Conservation (phyloP, 1,140 invertebrate genomes). For the Lerema accius region DNA sequence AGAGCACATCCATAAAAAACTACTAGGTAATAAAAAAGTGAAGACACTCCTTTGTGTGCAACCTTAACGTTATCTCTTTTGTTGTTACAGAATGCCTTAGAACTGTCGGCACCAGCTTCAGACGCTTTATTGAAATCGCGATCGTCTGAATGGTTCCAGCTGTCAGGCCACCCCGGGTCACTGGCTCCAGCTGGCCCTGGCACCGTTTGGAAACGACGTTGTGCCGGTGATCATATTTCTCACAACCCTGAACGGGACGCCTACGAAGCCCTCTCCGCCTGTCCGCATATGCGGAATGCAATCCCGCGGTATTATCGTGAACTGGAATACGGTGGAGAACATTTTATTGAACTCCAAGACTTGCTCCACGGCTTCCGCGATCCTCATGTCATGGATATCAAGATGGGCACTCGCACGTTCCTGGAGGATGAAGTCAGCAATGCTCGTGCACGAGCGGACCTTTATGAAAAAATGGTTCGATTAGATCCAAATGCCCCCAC, state of each 20-base stretch:
- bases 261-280: constrained; percentile 91
- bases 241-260: constrained; percentile 92
- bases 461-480: constrained; percentile 97
- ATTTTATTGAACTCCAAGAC: constrained; percentile 95
- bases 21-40: constrained; percentile 19
- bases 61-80: constrained; percentile 32
- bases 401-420: constrained; percentile 96
- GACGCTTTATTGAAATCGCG: constrained; percentile 92
- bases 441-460: constrained; percentile 88
- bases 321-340: constrained; percentile 92
- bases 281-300: constrained; percentile 88
- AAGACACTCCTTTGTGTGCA: not conserved
- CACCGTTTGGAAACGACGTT: constrained; percentile 95
- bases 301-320: constrained; percentile 95
- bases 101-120: constrained; percentile 95
- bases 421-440: constrained; percentile 97
- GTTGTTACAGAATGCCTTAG: constrained; percentile 94
- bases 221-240: constrained; percentile 83
- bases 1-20: constrained; percentile 11
- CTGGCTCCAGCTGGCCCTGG: constrained; percentile 96
- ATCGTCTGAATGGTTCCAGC: constrained; percentile 91
- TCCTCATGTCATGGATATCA: constrained; percentile 96
- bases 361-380: constrained; percentile 92
- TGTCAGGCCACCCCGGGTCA: constrained; percentile 96
- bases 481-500: constrained; percentile 95